Evolutionary conservation across 2,113 vertebrate genomes (phyloP).

Genomic region (Muntiacus reevesi): DNA sequence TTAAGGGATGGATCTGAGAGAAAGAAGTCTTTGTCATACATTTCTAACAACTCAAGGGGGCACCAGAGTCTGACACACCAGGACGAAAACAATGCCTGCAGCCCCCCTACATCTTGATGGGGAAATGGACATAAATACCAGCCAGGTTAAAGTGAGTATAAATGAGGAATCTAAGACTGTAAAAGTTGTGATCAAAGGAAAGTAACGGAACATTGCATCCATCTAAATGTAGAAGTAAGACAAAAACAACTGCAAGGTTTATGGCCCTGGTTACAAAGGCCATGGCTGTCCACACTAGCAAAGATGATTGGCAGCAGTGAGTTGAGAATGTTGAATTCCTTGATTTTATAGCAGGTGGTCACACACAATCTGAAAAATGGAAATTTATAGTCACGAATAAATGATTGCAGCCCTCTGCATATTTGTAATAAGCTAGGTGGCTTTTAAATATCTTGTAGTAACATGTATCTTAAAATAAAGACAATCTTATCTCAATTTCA

Average conservation of each 20-base stretch:
- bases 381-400: not conserved
- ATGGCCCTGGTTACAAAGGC: not conserved
- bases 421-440: not conserved
- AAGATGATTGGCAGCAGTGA: too few relatives aligned
- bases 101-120: accelerated
- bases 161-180: not conserved
- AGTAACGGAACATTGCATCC: not conserved
- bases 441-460: not conserved
- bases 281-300: not conserved
- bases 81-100: not conserved
- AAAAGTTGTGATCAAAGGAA: not conserved
- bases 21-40: not conserved
- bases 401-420: accelerated
- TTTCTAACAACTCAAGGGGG: not conserved
- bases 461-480: not conserved
- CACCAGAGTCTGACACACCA: too few relatives aligned
- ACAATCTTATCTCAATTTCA: not conserved
- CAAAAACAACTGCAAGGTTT: not conserved
- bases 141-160: not conserved
- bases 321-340: too few relatives aligned
- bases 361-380: not conserved
- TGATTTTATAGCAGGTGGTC: not conserved
- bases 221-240: not conserved
- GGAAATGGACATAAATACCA: not conserved
- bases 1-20: not conserved